Evolutionary conservation across 1,140 invertebrate genomes (phyloP).

Genomic region (Hirudo medicinalis): DNA sequence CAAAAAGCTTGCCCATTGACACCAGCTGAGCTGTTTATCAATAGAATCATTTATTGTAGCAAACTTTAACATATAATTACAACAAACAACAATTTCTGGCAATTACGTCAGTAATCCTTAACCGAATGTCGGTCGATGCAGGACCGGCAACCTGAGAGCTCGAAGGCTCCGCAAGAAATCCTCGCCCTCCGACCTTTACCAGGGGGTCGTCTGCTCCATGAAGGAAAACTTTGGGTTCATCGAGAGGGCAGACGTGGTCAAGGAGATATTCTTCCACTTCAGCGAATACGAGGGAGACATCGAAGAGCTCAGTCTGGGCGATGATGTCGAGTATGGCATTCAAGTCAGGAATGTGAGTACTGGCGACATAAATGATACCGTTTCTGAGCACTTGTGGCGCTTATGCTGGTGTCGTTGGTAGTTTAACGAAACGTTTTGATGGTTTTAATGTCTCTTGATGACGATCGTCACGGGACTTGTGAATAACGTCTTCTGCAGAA

Average conservation of each 20-base stretch:
- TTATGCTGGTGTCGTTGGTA: no score
- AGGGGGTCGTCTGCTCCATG: conserved; percentile 81
- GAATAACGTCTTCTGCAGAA: no score
- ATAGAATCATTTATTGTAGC: no score
- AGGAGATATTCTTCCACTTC: conserved; percentile 91
- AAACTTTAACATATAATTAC: no score
- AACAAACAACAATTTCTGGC: no score
- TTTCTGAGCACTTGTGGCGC: no score
- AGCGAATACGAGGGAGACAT: conserved; percentile 43
- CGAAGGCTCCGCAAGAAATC: conserved; percentile 71
- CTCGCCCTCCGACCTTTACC: conserved; percentile 37
- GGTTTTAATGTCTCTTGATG: no score
- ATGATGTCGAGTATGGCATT: conserved; percentile 91
- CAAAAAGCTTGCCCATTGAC: no score
- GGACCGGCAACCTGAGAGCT: conserved; percentile 77
- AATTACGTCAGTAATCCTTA: background rate
- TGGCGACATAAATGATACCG: no score
- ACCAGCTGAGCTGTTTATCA: no score
- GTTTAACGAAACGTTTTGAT: no score
- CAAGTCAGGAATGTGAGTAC: conserved; percentile 73
- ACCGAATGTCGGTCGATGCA: conserved; percentile 23
- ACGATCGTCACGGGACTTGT: no score
- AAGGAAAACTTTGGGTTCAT: conserved; percentile 97
- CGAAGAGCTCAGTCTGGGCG: conserved; percentile 66
- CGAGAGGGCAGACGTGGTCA: conserved; percentile 78